Percentiles rank a stretch among this genome's conserved stretches.
Evolutionary conservation across 2,888 invertebrate genomes (phyloP).

Genomic region (Plagodis dolabraria): DNA sequence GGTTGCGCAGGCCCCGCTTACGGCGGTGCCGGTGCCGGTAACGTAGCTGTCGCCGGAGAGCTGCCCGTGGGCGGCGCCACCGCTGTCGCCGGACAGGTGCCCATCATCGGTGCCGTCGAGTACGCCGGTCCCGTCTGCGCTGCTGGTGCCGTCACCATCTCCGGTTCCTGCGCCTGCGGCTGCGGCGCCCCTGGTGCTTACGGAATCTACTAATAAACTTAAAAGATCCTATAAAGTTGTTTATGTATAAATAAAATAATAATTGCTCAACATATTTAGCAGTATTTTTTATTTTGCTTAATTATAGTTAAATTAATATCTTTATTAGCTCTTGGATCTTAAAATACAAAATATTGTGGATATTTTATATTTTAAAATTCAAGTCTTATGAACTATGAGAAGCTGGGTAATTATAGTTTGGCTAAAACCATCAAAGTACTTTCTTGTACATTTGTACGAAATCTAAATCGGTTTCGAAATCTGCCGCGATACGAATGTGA

Average conservation of each 20-base stretch:
- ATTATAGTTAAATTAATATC: no score
- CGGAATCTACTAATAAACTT: slow-evolving; percentile 2
- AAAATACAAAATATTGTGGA: no score
- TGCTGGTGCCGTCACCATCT: slow-evolving; percentile 45
- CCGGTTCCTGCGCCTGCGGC: slow-evolving; percentile 44
- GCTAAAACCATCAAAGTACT: no score
- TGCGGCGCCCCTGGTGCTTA: slow-evolving; percentile 25
- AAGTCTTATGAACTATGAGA: no score
- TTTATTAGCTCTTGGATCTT: no score
- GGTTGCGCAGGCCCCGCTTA: not conserved
- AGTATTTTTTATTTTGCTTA: no score
- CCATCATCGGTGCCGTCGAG: slow-evolving; percentile 48
- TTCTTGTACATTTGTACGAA: no score
- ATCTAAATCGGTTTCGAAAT: no score
- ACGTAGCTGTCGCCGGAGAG: slow-evolving; percentile 40
- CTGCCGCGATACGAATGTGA: no score
- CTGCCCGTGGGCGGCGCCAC: slow-evolving; percentile 47
- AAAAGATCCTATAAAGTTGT: not conserved
- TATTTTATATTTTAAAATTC: no score
- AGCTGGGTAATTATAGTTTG: no score
- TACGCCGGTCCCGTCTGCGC: slow-evolving; percentile 49
- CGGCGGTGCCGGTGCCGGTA: slow-evolving; percentile 36
- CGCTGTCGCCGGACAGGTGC: slow-evolving; percentile 46
- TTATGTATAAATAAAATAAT: not conserved
- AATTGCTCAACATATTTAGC: not conserved